Conservation (phyloP, 2,113 vertebrate genomes). For the Spea multiplicata region DNA sequence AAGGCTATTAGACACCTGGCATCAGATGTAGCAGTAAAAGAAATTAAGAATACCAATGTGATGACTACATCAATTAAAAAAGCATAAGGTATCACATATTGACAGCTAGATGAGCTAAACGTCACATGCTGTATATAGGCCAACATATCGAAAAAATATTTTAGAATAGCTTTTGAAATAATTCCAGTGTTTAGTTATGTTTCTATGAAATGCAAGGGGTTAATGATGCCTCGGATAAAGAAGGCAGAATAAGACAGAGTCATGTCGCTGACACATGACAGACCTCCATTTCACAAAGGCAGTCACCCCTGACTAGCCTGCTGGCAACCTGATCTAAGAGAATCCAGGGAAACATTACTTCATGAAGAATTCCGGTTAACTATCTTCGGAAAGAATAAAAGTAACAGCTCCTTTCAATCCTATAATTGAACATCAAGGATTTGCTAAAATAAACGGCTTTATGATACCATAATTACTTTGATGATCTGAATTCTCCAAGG, state of each 20-base stretch:
- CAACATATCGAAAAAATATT: background rate
- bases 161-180: constrained; percentile 20
- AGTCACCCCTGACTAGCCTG: constrained; percentile 35
- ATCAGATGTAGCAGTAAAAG: too few relatives aligned
- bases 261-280: constrained; percentile 39
- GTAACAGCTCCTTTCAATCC: constrained; percentile 15
- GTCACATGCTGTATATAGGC: too few relatives aligned
- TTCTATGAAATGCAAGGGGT: constrained; percentile 15
- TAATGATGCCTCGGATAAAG: constrained; percentile 28
- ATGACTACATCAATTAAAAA: too few relatives aligned
- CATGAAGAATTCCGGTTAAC: constrained; percentile 25
- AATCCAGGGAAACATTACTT: constrained; percentile 17
- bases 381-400: constrained; percentile 2
- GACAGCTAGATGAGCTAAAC: too few relatives aligned
- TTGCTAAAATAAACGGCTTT: constrained; percentile 43
- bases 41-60: too few relatives aligned
- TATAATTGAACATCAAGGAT: constrained; percentile 39
- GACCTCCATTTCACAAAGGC: constrained; percentile 39
- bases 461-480: constrained; percentile 39
- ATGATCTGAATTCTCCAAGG: constrained; percentile 33
- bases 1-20: too few relatives aligned
- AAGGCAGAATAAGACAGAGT: constrained; percentile 19
- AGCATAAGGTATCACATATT: too few relatives aligned
- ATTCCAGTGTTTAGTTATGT: background rate
- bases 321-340: constrained; percentile 34